Percentiles rank a stretch among this genome's conserved stretches.
phyloP scores from a whole-genome alignment of 2,113 vertebrate genomes.

The Ibidorhyncha struthersii region DNA sequence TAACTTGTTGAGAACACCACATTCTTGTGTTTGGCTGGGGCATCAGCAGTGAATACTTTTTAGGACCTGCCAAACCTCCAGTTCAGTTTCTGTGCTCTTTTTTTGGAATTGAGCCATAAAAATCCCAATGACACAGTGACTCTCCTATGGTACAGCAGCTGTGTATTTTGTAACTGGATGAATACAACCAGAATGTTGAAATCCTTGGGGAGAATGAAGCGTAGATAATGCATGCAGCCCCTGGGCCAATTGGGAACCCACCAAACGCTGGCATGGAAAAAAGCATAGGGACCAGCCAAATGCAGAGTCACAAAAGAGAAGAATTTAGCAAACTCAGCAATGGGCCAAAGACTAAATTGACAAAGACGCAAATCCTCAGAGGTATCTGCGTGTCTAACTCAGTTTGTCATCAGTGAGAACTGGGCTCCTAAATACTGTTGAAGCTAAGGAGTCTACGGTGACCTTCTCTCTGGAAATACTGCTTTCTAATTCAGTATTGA shows the following conservation, averaged over 20 bases:
- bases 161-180: slow-evolving; percentile 25
- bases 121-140: slow-evolving; percentile 37
- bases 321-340: slow-evolving; percentile 50
- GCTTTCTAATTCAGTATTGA: background rate
- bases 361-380: background rate
- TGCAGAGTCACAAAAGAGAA: slow-evolving; percentile 39
- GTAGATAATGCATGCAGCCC: slow-evolving; percentile 12
- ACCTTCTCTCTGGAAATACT: background rate
- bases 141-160: slow-evolving; percentile 30
- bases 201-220: slow-evolving; percentile 3
- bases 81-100: slow-evolving; percentile 16
- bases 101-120: slow-evolving; percentile 38
- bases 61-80: slow-evolving; percentile 20
- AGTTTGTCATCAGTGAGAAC: background rate
- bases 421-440: background rate
- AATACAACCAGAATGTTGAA: slow-evolving; percentile 41
- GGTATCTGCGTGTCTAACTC: background rate
- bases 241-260: slow-evolving; percentile 29
- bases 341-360: background rate
- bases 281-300: slow-evolving; percentile 8
- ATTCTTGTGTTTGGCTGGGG: slow-evolving; percentile 13
- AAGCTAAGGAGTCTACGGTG: background rate
- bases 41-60: slow-evolving; percentile 21
- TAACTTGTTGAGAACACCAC: slow-evolving; percentile 31
- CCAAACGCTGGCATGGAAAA: slow-evolving; percentile 24